These are phyloP conservation scores for Oenanthe melanoleuca DNA, from an alignment of 2,113 vertebrate species.

Conservation along the genomic window DNA sequence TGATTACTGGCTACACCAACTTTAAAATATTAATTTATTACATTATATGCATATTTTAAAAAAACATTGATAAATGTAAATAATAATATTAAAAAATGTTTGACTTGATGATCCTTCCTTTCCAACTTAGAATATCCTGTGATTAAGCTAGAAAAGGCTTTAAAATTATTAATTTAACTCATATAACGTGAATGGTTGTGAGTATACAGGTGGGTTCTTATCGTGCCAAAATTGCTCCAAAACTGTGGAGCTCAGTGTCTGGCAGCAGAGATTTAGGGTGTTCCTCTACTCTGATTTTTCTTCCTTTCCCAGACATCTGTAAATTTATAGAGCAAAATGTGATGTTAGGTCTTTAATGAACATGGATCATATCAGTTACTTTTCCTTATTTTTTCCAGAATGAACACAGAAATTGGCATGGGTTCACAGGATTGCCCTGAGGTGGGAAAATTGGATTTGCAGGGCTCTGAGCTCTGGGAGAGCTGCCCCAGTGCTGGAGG, in stretches of 20 bases:
- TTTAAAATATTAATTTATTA: not conserved
- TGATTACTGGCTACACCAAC: not conserved
- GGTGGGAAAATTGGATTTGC: accelerated
- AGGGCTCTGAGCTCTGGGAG: accelerated
- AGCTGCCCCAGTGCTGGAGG: not conserved
- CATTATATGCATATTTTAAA: not conserved
- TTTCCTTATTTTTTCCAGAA: not conserved
- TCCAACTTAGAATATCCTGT: not conserved
- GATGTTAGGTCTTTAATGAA: not conserved
- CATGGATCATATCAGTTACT: accelerated
- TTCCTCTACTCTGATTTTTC: not conserved
- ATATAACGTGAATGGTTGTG: not conserved
- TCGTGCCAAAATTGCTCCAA: accelerated
- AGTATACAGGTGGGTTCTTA: not conserved
- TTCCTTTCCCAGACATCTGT: not conserved
- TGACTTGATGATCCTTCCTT: not conserved
- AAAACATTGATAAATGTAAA: not conserved
- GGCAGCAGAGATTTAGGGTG: not conserved
- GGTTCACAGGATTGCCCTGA: not conserved
- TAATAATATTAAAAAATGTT: not conserved
- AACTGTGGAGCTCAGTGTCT: not conserved
- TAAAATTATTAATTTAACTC: not conserved
- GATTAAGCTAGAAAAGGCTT: not conserved
- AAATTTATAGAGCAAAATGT: accelerated
- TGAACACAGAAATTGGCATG: accelerated